Conservation (phyloP, 2,797 vertebrate species). For the Neosalanx taihuensis region DNA sequence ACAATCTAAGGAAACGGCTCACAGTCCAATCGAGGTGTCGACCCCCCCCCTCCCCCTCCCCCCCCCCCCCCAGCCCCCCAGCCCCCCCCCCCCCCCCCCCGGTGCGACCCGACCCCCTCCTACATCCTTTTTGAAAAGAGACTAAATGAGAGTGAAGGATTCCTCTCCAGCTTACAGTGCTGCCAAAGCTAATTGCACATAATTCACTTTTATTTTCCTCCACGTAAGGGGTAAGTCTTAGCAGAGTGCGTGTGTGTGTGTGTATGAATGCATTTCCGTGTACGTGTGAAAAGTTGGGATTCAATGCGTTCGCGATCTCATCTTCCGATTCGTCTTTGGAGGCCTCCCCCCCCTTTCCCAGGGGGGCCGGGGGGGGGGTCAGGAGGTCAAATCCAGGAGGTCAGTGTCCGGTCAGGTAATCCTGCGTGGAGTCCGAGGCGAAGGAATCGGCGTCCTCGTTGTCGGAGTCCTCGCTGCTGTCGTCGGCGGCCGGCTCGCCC, state of each 20-base stretch:
- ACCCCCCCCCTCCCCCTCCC: slow-evolving; percentile 67
- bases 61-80: slow-evolving; percentile 31
- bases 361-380: slow-evolving; percentile 9
- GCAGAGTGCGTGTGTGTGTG: slow-evolving; percentile 47
- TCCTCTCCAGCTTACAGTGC: slow-evolving; percentile 67
- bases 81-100: slow-evolving; percentile 39
- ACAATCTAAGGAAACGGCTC: slow-evolving; percentile 74
- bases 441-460: slow-evolving; percentile 98
- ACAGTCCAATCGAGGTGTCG: slow-evolving; percentile 73
- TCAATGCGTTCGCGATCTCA: slow-evolving; percentile 40
- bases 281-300: slow-evolving; percentile 42
- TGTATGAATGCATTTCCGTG: slow-evolving; percentile 14
- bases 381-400: slow-evolving; percentile 5
- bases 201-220: slow-evolving; percentile 40
- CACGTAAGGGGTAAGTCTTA: slow-evolving; percentile 57
- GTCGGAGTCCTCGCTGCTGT: slow-evolving; percentile 95
- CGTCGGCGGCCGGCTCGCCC: slow-evolving; percentile 89
- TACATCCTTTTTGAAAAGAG: slow-evolving; percentile 53
- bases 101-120: slow-evolving; percentile 64
- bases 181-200: slow-evolving; percentile 75
- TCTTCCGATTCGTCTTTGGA: slow-evolving; percentile 12
- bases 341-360: slow-evolving; percentile 24
- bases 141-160: slow-evolving; percentile 56
- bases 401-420: slow-evolving; percentile 96
- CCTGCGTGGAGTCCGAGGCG: slow-evolving; percentile 96